These are phyloP conservation scores for Ephydatia muelleri DNA, from an alignment of 37 sponge, comb jelly and placozoan species.

Conservation along the genomic window DNA sequence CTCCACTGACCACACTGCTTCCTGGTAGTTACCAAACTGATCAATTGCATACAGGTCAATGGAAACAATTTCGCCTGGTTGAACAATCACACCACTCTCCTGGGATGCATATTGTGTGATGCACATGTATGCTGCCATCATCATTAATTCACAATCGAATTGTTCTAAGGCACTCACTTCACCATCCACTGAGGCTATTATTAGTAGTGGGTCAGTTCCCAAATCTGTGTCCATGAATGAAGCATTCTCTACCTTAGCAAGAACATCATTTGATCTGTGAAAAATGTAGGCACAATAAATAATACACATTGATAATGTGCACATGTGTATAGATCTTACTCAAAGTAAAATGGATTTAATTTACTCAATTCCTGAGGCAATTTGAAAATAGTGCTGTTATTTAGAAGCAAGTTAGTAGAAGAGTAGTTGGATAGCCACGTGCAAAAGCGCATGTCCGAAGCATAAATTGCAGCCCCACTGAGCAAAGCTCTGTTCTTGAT, in stretches of 20 bases:
- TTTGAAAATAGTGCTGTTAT: conserved; percentile 39
- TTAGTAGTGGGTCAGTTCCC: conserved; percentile 8
- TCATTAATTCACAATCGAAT: background rate
- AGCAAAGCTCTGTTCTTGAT: conserved; percentile 66
- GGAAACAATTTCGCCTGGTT: conserved; percentile 68
- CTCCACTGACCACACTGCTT: conserved; percentile 79
- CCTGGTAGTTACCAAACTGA: conserved; percentile 70
- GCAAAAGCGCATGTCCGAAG: conserved; percentile 80
- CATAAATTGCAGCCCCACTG: conserved; percentile 81
- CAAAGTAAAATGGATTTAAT: background rate
- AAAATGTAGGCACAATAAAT: background rate
- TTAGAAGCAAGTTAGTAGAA: conserved; percentile 6
- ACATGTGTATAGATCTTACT: background rate
- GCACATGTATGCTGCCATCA: too few relatives aligned
- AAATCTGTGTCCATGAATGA: background rate
- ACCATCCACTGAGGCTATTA: background rate
- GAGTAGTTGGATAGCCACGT: conserved; percentile 62
- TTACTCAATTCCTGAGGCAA: conserved; percentile 16
- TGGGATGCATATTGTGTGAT: background rate
- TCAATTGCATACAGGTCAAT: conserved; percentile 64
- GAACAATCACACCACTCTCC: conserved; percentile 34
- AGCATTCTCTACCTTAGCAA: background rate
- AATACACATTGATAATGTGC: background rate
- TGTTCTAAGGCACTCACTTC: background rate
- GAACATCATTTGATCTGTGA: background rate